These are phyloP conservation scores for Sarcophaga bullata DNA, from an alignment of 1,140 invertebrate genomes.

Conservation along the genomic window DNA sequence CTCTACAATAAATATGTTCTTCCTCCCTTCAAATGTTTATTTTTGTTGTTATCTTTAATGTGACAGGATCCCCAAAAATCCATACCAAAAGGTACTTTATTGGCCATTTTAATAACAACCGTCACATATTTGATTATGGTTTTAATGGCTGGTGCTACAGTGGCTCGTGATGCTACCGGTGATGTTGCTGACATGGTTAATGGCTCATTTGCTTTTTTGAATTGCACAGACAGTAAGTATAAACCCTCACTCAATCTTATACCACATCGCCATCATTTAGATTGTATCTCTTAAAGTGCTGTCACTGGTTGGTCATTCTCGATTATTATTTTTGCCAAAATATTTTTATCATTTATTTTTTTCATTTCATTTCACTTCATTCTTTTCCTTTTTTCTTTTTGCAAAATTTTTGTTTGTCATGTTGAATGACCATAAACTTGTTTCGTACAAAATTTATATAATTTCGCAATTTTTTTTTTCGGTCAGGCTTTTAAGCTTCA, in stretches of 20 bases:
- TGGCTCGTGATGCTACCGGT: constrained; percentile 82
- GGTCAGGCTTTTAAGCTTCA: background rate
- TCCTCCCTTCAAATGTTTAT: constrained; percentile 9
- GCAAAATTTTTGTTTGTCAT: constrained; percentile 15
- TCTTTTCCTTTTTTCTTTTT: background rate
- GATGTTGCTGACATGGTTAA: constrained; percentile 69
- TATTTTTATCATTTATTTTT: background rate
- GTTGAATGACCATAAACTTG: background rate
- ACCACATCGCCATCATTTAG: background rate
- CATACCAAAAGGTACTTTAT: constrained; percentile 90
- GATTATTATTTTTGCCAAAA: no score
- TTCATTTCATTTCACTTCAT: background rate
- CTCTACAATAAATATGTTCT: background rate
- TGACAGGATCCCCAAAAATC: constrained; percentile 88
- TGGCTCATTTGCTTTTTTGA: constrained; percentile 65
- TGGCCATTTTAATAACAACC: constrained; percentile 88
- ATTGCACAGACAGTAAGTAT: constrained; percentile 65
- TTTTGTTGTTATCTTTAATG: constrained; percentile 22
- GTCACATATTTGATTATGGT: constrained; percentile 86
- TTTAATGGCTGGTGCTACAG: constrained; percentile 77
- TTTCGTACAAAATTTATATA: background rate
- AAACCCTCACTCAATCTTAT: background rate
- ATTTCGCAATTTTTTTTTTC: background rate
- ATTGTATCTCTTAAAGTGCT: background rate
- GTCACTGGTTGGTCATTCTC: background rate